phyloP scores from a whole-genome alignment of 2,888 invertebrate species.

The Toxonevra muliebris region DNA sequence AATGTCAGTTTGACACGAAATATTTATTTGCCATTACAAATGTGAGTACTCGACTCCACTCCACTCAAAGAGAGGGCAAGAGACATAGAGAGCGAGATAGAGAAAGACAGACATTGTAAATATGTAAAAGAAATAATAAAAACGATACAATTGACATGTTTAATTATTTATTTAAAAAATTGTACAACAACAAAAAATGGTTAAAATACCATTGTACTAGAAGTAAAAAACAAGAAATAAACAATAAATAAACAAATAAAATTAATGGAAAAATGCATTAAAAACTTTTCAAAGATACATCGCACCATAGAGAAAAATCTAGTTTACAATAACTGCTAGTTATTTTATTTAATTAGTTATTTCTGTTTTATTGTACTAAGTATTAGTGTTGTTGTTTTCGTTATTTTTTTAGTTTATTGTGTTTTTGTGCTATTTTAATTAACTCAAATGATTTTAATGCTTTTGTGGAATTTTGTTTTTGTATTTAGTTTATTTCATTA shows the following conservation, averaged over 20 bases:
- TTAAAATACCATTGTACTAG: no score
- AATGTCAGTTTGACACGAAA: constrained; percentile 61
- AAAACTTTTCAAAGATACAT: not conserved
- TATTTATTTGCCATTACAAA: constrained; percentile 50
- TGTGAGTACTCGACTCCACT: no score
- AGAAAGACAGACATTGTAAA: no score
- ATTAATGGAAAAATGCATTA: constrained; percentile 2
- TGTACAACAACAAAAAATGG: constrained; percentile 11
- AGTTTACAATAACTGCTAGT: constrained; percentile 25
- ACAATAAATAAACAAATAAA: not conserved
- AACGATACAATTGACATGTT: constrained; percentile 25
- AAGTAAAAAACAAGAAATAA: not conserved
- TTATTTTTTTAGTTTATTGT: constrained; percentile 12
- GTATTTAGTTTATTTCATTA: no score
- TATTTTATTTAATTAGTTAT: constrained; percentile 31
- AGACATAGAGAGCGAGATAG: no score
- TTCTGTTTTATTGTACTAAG: constrained; percentile 7
- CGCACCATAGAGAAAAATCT: constrained; percentile 2
- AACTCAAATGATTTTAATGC: constrained; percentile 29
- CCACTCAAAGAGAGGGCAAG: not conserved
- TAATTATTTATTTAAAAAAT: constrained; percentile 31
- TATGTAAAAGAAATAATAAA: no score
- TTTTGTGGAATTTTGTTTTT: constrained; percentile 23
- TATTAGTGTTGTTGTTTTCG: constrained; percentile 12
- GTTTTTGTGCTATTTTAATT: constrained; percentile 23